A percentile compares a stretch with the other conserved stretches of the same genome.
Conservation (phyloP, 2,888 invertebrate species). For the Scaptomyza polygonia region DNA sequence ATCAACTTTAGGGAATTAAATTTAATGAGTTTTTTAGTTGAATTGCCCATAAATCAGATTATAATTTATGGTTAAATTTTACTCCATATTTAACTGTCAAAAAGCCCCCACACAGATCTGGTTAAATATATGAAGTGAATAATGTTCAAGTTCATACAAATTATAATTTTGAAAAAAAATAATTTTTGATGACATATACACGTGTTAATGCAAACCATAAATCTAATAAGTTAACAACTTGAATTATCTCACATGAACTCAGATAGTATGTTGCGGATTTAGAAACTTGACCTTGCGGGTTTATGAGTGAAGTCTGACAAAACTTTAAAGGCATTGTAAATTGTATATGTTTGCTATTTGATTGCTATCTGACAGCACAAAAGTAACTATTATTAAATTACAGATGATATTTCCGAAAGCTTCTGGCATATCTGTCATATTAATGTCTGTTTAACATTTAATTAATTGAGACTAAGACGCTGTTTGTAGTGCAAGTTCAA, state of each 20-base stretch:
- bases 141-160: background rate
- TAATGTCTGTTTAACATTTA: background rate
- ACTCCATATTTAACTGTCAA: background rate
- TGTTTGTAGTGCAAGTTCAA: no score
- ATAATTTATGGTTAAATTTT: background rate
- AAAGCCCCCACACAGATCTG: background rate
- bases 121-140: background rate
- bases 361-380: conserved; percentile 6
- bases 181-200: no score
- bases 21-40: background rate
- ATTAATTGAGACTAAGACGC: background rate
- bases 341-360: conserved; percentile 9
- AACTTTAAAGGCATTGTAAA: conserved; percentile 9
- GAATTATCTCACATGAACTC: background rate
- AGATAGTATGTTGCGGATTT: background rate
- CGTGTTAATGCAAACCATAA: background rate
- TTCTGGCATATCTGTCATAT: background rate
- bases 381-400: conserved; percentile 10
- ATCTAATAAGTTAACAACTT: background rate
- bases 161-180: background rate
- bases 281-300: background rate
- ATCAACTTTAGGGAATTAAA: background rate
- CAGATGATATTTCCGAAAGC: conserved; percentile 14
- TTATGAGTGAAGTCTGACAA: background rate
- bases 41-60: no score